Percentiles rank a stretch among this genome's conserved stretches.
Evolutionary conservation across 2,797 vertebrate species (phyloP).

Genomic region (Hephaestus fuliginosus): DNA sequence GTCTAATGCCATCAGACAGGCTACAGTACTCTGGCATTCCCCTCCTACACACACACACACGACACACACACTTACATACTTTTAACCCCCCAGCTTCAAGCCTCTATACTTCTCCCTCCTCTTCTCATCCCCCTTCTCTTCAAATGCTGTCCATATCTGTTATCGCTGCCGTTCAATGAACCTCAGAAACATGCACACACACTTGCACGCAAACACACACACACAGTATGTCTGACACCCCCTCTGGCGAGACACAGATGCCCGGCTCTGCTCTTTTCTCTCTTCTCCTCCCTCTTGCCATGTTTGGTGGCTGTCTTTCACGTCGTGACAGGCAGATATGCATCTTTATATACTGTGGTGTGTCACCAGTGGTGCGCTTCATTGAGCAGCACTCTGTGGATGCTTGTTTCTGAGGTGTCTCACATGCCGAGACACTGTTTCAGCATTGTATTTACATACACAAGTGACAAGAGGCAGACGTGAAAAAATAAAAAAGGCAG

Average conservation of each 20-base stretch:
- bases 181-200: constrained; percentile 16
- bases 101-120: constrained; percentile 21
- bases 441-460: neutral
- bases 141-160: constrained; percentile 35
- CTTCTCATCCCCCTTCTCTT: constrained; percentile 12
- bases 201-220: neutral
- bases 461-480: neutral
- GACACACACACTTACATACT: constrained; percentile 11
- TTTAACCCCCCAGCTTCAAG: constrained; percentile 24
- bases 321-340: constrained; percentile 57
- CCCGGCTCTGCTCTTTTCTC: constrained; percentile 74
- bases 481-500: neutral
- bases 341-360: constrained; percentile 44
- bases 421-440: neutral
- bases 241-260: constrained; percentile 60
- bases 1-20: constrained; percentile 26
- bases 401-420: constrained; percentile 13
- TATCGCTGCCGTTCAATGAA: constrained; percentile 38
- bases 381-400: constrained; percentile 15
- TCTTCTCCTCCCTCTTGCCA: constrained; percentile 45
- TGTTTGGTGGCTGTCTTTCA: constrained; percentile 64
- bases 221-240: constrained; percentile 59
- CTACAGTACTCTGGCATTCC: constrained; percentile 1
- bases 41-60: neutral
- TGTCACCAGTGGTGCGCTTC: constrained; percentile 17